A percentile compares a stretch with the other conserved stretches of the same genome.
phyloP scores from a whole-genome alignment of 2,113 vertebrate genomes.

The Amazona guildingii region DNA sequence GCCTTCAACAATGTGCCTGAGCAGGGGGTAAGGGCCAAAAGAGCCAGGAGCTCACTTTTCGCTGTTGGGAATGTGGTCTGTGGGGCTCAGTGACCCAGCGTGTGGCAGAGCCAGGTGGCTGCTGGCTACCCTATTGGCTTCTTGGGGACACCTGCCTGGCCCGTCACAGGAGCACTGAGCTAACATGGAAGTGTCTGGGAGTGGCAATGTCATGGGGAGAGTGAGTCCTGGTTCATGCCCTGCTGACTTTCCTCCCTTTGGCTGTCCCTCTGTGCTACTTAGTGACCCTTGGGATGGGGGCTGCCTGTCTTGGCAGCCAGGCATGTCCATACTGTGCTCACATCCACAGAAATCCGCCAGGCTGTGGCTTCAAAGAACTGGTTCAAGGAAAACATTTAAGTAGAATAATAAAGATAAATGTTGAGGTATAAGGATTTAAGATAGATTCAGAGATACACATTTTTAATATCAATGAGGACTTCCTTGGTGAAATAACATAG shows the following conservation, averaged over 20 bases:
- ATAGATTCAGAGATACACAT: neutral
- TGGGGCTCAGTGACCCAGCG: no score
- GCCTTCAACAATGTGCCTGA: neutral
- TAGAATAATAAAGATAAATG: neutral
- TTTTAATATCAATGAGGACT: neutral
- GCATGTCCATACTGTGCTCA: accelerated
- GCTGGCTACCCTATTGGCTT: neutral
- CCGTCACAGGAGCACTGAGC: neutral
- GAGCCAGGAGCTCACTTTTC: neutral
- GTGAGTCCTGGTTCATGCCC: no score
- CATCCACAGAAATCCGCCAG: neutral
- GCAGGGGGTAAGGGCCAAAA: neutral
- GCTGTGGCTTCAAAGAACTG: neutral
- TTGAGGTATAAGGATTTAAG: neutral
- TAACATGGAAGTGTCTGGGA: neutral
- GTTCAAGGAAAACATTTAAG: neutral
- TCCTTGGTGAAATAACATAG: neutral
- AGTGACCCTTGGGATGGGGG: neutral
- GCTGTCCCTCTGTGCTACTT: neutral
- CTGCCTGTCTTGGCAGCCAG: neutral
- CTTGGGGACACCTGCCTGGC: accelerated
- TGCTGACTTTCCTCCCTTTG: neutral
- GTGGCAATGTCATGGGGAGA: no score
- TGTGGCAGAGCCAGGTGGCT: accelerated
- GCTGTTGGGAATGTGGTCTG: neutral